phyloP scores from a whole-genome alignment of 1,140 invertebrate genomes.

The Drosophila paulistorum region DNA sequence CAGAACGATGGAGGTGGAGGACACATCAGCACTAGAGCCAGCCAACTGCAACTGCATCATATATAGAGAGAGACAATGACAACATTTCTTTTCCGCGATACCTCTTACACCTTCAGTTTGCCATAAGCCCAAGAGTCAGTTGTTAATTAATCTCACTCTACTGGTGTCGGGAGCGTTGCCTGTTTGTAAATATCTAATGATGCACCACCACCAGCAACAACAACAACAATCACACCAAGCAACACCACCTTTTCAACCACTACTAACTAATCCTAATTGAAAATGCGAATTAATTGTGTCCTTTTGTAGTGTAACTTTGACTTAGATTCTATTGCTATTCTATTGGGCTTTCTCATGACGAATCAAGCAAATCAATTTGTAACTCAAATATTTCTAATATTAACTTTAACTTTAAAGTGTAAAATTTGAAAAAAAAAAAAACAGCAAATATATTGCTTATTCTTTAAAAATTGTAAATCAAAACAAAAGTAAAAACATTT shows the following conservation, averaged over 20 bases:
- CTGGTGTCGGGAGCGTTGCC: conserved; percentile 3
- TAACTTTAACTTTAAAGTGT: too few relatives aligned
- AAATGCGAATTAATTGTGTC: background rate
- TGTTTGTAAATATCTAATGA: conserved; percentile 52
- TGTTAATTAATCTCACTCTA: conserved; percentile 1
- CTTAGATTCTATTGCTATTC: conserved; percentile 2
- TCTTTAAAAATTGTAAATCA: too few relatives aligned
- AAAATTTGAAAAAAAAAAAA: too few relatives aligned
- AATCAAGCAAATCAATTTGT: conserved; percentile 3
- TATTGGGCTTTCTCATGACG: background rate
- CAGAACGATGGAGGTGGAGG: conserved; percentile 10
- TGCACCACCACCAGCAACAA: conserved; percentile 36
- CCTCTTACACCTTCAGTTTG: conserved; percentile 40
- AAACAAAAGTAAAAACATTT: too few relatives aligned
- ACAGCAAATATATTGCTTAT: too few relatives aligned
- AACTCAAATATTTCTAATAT: too few relatives aligned
- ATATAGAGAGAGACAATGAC: conserved; percentile 16
- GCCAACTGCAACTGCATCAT: conserved; percentile 7
- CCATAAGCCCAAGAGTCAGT: conserved; percentile 34
- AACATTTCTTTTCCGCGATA: background rate
- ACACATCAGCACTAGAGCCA: conserved; percentile 23
- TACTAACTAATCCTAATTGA: conserved; percentile 14
- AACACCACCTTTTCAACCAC: background rate
- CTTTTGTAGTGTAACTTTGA: background rate
- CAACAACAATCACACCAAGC: conserved; percentile 12